Base-by-base conservation (phyloP, 2,888 invertebrate species). In the Xylocampa areola region DNA sequence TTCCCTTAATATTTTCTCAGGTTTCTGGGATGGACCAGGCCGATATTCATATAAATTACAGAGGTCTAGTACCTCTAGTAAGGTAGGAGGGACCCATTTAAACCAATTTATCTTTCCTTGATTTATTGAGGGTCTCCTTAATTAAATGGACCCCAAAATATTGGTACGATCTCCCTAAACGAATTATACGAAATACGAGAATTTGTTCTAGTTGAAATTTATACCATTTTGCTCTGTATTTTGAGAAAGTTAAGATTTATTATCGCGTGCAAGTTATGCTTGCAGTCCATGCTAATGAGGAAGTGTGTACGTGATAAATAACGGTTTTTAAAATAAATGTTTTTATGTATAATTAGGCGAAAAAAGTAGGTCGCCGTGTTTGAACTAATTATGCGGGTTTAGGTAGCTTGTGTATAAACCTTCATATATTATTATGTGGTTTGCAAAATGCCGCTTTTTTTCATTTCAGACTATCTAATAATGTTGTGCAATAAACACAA, bases 81-180 rank as follows among this genome's bases (percentile, higher is more conserved):
- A 74, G 72, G 72, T 73, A 54, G 60, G 54, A 70, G 69, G 68
- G 70, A 65, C 43, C 78, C 77, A 76, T 82, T 83, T 80, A 74
- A 84, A 86, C 82, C 81, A 87, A 89, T 88, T 85, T 85, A 85
- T 89, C 74, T 69, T 62, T 58, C 49, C 73, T 55, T 73, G 70
- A 74, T 73, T 64, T 73, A 75, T 74, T 79, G 59, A 74, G 76
- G 74, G 72, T 55, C 70, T 60, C 71, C 76, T 76, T 84, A 81
- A 84, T 84, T 85, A 81, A 80, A 74, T 73, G 62, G 74, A 79
- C 72, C 67, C 68, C 64, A 64, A 71, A 79, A 81, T 85, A 90
- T 91, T 89, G 82, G 85, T 77, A 79, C 76, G 73, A 77, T 75
- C 78, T 80, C 65, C 68, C 74, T 58, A 73, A 76, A 73, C 70